phyloP scores from a whole-genome alignment of 2,797 vertebrate species.

The Bryconaethiops microstoma region DNA sequence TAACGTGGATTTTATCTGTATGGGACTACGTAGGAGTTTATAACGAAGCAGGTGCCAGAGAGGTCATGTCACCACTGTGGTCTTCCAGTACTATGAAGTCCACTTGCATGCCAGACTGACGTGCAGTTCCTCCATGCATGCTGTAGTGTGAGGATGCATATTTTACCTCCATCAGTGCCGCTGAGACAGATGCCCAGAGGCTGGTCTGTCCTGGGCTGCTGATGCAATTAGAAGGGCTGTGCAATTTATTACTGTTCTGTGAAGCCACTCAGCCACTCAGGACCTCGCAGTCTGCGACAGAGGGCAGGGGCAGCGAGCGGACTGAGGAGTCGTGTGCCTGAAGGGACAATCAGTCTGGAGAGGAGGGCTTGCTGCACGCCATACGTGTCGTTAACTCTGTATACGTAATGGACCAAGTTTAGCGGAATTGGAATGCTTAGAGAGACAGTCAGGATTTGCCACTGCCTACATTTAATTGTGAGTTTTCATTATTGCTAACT shows the following conservation, averaged over 20 bases:
- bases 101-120: background rate
- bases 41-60: background rate
- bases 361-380: conserved; percentile 8
- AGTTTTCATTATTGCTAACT: too few species aligned
- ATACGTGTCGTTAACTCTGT: background rate
- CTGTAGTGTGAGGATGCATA: background rate
- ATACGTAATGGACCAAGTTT: background rate
- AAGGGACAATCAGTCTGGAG: background rate
- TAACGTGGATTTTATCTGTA: background rate
- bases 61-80: too few species aligned
- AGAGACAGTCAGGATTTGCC: background rate
- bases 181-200: conserved; percentile 44
- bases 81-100: background rate
- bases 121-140: background rate
- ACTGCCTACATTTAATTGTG: background rate
- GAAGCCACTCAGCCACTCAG: conserved; percentile 20
- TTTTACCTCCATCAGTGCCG: conserved; percentile 26
- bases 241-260: conserved; percentile 47
- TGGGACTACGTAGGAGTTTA: background rate
- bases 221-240: conserved; percentile 47
- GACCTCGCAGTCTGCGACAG: background rate
- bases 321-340: conserved; percentile 1
- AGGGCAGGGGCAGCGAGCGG: background rate
- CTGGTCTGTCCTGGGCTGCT: conserved; percentile 34
- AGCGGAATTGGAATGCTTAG: background rate